phyloP scores from a whole-genome alignment of 2,113 vertebrate species.

The Neolamprologus sp. region DNA sequence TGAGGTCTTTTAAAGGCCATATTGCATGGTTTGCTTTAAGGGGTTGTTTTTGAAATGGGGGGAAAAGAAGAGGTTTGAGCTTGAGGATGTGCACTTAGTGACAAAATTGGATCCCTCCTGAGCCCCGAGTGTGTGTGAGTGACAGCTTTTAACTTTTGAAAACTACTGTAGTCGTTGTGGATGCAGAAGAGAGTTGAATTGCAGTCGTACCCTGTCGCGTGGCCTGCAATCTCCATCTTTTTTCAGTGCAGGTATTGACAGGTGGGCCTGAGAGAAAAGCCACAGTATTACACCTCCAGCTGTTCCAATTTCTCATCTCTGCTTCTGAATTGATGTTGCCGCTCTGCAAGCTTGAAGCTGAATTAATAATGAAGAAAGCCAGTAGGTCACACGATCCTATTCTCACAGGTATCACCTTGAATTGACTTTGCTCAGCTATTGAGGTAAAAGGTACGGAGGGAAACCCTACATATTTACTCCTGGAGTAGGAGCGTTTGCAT shows the following conservation, averaged over 20 bases:
- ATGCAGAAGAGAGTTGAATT: neutral
- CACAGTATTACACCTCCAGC: constrained; percentile 63
- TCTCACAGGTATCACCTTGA: constrained; percentile 69
- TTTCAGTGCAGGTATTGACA: constrained; percentile 55
- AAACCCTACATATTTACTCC: constrained; percentile 40
- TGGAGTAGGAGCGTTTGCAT: neutral
- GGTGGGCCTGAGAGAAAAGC: constrained; percentile 49
- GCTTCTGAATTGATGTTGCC: constrained; percentile 64
- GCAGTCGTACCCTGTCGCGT: neutral
- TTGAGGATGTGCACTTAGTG: neutral
- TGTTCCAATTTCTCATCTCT: constrained; percentile 67
- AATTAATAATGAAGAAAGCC: constrained; percentile 76
- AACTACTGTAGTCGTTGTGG: neutral
- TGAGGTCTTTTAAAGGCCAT: neutral
- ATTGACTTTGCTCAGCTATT: constrained; percentile 67
- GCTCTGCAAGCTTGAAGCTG: constrained; percentile 66
- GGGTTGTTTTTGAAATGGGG: neutral
- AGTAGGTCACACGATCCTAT: constrained; percentile 66
- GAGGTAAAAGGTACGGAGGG: constrained; percentile 3
- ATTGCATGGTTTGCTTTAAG: neutral
- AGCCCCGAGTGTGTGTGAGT: neutral
- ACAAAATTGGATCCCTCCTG: neutral
- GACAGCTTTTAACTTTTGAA: neutral
- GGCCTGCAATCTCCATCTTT: constrained; percentile 50
- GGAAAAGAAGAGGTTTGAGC: neutral